Evolutionary conservation across 2,113 vertebrate species (phyloP).

Genomic region (Lasiurus cinereus): DNA sequence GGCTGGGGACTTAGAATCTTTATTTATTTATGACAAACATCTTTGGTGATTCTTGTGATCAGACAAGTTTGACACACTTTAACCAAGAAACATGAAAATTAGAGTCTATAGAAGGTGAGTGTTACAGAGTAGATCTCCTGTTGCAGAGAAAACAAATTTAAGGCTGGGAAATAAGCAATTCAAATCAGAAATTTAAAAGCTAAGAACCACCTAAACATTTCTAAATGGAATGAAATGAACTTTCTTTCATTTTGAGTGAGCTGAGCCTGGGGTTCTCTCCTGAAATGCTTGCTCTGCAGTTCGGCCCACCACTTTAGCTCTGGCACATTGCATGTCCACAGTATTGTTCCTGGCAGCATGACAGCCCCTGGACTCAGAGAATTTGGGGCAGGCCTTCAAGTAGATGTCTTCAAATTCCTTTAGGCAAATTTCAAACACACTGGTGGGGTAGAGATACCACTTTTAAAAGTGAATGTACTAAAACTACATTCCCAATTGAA

Average conservation of each 20-base stretch:
- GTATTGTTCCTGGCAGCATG: not conserved
- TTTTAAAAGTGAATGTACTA: not conserved
- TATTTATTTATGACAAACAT: not conserved
- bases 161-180: conserved; percentile 6
- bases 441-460: not conserved
- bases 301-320: not conserved
- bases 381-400: not conserved
- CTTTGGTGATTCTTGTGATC: not conserved
- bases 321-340: not conserved
- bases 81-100: not conserved
- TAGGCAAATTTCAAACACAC: not conserved
- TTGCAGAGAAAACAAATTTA: not conserved
- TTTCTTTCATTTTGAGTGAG: not conserved
- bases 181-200: not conserved
- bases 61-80: not conserved
- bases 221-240: not conserved
- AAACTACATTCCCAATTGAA: not conserved
- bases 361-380: not conserved
- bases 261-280: not conserved
- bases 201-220: not conserved
- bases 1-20: not conserved
- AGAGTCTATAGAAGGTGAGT: not conserved
- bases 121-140: not conserved
- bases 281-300: not conserved
- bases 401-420: not conserved